Evolutionary conservation across 2,113 vertebrate species (phyloP).

Genomic region (Synchiropus splendidus): DNA sequence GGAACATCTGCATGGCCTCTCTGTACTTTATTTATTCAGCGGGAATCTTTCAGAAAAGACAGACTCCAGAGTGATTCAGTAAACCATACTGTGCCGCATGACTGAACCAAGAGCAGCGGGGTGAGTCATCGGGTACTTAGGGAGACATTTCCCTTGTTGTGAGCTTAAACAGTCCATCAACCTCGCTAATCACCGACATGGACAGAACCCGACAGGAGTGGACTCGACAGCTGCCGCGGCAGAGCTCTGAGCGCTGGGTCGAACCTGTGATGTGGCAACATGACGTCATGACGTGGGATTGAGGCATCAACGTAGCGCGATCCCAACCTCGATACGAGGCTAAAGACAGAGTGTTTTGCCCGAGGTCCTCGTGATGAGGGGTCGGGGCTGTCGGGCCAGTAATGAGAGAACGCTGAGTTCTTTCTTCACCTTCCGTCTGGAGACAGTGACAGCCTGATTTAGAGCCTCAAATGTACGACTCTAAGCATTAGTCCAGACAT

Average conservation of each 20-base stretch:
- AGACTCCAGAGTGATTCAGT: too few species aligned
- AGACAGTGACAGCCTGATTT: not conserved
- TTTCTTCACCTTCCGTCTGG: conserved; percentile 15
- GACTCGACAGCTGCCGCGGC: conserved; percentile 26
- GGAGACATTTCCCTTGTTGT: conserved; percentile 35
- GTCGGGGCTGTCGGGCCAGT: conserved; percentile 19
- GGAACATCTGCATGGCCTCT: too few species aligned
- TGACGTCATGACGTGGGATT: conserved; percentile 14
- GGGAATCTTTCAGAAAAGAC: too few species aligned
- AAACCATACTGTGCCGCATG: conserved; percentile 6
- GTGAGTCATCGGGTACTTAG: conserved; percentile 37
- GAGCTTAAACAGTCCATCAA: conserved; percentile 25
- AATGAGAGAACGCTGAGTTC: not conserved
- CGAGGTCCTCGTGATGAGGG: conserved; percentile 14
- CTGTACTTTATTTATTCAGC: conserved; percentile 17
- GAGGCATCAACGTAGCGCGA: conserved; percentile 12
- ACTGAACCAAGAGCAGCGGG: conserved; percentile 4
- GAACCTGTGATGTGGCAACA: conserved; percentile 34
- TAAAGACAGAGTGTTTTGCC: conserved; percentile 6
- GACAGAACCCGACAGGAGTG: conserved; percentile 24
- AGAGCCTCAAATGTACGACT: too few species aligned
- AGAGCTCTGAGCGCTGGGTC: conserved; percentile 9
- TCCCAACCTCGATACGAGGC: conserved; percentile 2
- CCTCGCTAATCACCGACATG: conserved; percentile 28
- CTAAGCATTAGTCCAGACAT: too few species aligned